Percentiles rank a stretch among this genome's conserved stretches.
These are phyloP conservation scores for Melanotaenia duboulayi DNA, from an alignment of 2,113 vertebrate species.

Conservation along the genomic window DNA sequence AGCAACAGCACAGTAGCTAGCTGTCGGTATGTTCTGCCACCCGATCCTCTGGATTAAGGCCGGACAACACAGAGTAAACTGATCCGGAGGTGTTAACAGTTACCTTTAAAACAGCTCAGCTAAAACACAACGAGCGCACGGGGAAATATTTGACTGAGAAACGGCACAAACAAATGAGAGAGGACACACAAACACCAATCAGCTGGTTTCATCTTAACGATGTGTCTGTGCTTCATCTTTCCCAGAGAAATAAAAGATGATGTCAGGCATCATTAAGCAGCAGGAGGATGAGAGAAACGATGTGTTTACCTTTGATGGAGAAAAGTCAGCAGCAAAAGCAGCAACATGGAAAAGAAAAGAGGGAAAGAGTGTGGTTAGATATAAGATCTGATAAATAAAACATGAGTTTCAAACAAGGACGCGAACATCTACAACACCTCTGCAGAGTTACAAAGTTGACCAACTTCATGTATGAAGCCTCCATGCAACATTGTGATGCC, in stretches of 20 bases:
- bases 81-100: constrained; percentile 17
- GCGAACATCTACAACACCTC: too few relatives aligned
- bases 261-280: not conserved
- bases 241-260: not conserved
- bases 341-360: constrained; percentile 72
- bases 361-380: constrained; percentile 28
- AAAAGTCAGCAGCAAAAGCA: constrained; percentile 39
- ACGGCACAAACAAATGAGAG: too few relatives aligned
- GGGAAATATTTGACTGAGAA: not conserved
- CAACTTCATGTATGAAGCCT: too few relatives aligned
- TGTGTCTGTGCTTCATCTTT: not conserved
- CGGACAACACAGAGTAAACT: not conserved
- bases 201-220: too few relatives aligned
- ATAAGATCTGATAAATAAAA: not conserved
- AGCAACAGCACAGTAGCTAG: constrained; percentile 37
- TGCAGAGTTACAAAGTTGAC: too few relatives aligned
- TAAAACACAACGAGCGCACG: not conserved
- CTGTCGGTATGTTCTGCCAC: constrained; percentile 28
- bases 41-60: constrained; percentile 3
- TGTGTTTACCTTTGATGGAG: constrained; percentile 69
- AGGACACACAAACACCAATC: too few relatives aligned
- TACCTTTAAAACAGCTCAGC: not conserved
- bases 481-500: too few relatives aligned
- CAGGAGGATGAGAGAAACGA: not conserved
- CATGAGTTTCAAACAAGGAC: not conserved